These are phyloP conservation scores for Argyresthia goedartella DNA, from an alignment of 2,888 invertebrate genomes.

Conservation along the genomic window DNA sequence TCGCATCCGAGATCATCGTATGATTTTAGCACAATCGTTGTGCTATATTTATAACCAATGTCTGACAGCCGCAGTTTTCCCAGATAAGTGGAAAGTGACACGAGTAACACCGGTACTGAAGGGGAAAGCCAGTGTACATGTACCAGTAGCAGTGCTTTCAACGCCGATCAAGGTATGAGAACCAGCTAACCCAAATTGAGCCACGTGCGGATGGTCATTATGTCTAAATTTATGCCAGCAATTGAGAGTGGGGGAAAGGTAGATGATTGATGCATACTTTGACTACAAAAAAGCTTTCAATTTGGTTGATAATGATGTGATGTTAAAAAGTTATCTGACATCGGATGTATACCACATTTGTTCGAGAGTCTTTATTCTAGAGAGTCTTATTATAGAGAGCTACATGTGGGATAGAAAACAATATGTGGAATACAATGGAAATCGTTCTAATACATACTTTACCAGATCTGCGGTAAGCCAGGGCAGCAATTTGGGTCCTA, in stretches of 20 bases:
- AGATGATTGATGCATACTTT: constrained; percentile 4
- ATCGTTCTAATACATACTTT: constrained; percentile 3
- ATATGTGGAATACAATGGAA: constrained; percentile 5
- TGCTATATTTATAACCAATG: too few species aligned
- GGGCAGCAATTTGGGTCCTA: constrained; percentile 7
- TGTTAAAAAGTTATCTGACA: constrained; percentile 1
- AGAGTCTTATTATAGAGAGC: too few species aligned
- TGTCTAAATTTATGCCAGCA: neutral
- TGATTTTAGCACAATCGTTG: too few species aligned
- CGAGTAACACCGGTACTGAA: neutral
- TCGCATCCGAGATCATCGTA: neutral
- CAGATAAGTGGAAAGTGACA: too few species aligned
- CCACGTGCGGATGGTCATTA: neutral
- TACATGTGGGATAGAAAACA: constrained; percentile 5
- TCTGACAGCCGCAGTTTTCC: too few species aligned
- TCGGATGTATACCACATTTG: constrained; percentile 4
- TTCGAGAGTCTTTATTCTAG: constrained; percentile 3
- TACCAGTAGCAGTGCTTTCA: constrained; percentile 1
- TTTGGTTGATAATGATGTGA: constrained; percentile 5
- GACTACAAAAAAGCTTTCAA: constrained; percentile 6
- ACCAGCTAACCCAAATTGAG: neutral
- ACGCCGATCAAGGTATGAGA: neutral
- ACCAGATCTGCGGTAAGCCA: constrained; percentile 6
- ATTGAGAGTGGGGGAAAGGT: constrained; percentile 3
- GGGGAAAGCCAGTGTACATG: neutral